Evolutionary conservation across 1,140 invertebrate species (phyloP).

Genomic region (Meloidogyne floridensis): DNA sequence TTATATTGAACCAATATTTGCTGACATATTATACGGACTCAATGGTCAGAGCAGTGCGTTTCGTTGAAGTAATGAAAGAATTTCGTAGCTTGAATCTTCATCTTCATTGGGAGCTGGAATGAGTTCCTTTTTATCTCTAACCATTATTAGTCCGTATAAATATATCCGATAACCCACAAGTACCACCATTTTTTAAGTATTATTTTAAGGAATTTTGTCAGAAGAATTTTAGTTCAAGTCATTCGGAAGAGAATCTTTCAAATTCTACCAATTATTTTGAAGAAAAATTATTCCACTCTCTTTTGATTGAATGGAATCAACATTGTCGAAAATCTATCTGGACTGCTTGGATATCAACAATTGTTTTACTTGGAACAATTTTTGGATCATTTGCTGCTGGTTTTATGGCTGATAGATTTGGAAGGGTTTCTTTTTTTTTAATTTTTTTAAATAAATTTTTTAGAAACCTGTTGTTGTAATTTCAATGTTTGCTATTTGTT

Average conservation of each 20-base stretch:
- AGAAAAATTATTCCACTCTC: slow-evolving; percentile 47
- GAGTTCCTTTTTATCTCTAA: no score
- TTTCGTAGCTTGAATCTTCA: no score
- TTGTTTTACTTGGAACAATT: slow-evolving; percentile 59
- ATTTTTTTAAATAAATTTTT: neutral
- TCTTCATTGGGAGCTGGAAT: no score
- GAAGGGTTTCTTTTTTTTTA: slow-evolving; percentile 31
- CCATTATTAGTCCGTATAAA: no score
- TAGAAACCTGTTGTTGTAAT: slow-evolving; percentile 61
- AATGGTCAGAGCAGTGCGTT: no score
- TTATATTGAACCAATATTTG: neutral
- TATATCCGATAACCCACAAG: no score
- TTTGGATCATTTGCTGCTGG: slow-evolving; percentile 58
- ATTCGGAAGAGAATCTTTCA: neutral
- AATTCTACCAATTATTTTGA: slow-evolving; percentile 15
- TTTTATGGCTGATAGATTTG: slow-evolving; percentile 58
- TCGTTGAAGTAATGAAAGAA: no score
- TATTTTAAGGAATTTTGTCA: slow-evolving; percentile 1
- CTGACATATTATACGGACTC: no score
- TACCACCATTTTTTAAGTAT: no score
- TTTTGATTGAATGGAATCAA: slow-evolving; percentile 53
- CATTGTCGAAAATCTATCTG: slow-evolving; percentile 42
- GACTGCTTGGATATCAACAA: slow-evolving; percentile 40
- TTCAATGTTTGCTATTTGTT: slow-evolving; percentile 41
- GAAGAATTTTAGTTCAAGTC: neutral